Evolutionary conservation across 2,888 invertebrate species (phyloP), one percentile per base, ranked within the genome.

Genomic region (Pterostichus madidus): DNA sequence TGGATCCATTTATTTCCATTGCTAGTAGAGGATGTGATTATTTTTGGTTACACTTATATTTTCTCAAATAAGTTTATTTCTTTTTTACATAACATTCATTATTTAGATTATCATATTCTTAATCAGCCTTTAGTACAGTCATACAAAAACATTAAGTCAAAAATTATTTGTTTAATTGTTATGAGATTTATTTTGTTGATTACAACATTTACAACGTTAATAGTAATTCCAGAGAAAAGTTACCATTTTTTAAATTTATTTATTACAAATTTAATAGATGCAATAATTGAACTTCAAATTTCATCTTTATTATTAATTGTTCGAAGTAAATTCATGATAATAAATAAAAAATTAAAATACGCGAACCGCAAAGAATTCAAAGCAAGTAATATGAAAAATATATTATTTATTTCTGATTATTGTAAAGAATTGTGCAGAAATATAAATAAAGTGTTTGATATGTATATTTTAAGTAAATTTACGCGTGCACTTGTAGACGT

Each of bases 321-420:
- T 1, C 11, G 5, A 64, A 64, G 35, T 6, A 64, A 64, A 13
- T 64, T 64, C 13, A 32, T n/a, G 8, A 32, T 35, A 32, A 64
- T 64, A 32, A 64, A 64, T 35, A 64, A 64, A 35, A 10, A 35
- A 13, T 32, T 64, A 64, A 64, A 64, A 31, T 13, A 35, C 32
- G n/a, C 32, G 3, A 35, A 17, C 8, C 10, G 0, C 24, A 31
- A 31, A 0, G 31, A 10, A 31, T 35, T 32, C 11, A 64, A 64
- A 35, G 32, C 11, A 64, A 64, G n/a, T 13, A 1, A 64, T 2
- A 35, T 49, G n/a, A 49, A 49, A 49, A 49, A 49, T n/a, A 49
- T 49, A 8, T 2, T n/a, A 11, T 10, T 39, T 7, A 49, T 49
- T 49, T 64, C n/a, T 35, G 35, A 64, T 64, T 35, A 64, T 6